Evolutionary conservation across 2,113 vertebrate genomes (phyloP).

Genomic region (Gulo gulo): DNA sequence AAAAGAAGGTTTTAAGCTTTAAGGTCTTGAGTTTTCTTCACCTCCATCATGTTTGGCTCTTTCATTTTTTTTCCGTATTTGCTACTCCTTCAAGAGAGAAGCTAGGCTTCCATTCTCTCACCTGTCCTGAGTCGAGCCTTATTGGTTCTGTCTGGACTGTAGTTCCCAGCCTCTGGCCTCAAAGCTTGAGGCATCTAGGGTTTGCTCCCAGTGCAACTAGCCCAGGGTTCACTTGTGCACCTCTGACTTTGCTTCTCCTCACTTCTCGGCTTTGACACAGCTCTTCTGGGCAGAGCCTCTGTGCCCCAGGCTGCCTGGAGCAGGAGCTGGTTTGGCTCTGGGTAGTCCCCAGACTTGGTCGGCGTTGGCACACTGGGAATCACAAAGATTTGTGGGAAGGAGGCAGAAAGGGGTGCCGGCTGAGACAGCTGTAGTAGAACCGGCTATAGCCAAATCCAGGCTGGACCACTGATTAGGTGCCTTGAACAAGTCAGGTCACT

Average conservation of each 20-base stretch:
- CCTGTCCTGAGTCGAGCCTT: not conserved
- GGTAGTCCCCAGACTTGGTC: not conserved
- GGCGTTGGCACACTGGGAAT: not conserved
- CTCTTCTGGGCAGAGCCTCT: not conserved
- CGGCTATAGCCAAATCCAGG: not conserved
- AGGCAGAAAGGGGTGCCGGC: not conserved
- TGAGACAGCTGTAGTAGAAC: fast-evolving
- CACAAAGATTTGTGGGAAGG: not conserved
- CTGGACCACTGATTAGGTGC: no score
- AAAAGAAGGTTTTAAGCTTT: not conserved
- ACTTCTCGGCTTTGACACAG: not conserved
- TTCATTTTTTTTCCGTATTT: not conserved
- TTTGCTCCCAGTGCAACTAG: not conserved
- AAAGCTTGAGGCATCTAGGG: not conserved
- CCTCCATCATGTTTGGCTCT: not conserved
- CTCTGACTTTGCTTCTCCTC: not conserved
- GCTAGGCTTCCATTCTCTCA: not conserved
- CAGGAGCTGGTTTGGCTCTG: not conserved
- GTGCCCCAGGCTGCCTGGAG: not conserved
- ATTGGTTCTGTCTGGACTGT: not conserved
- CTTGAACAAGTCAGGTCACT: not conserved
- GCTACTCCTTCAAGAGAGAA: not conserved
- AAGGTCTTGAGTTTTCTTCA: not conserved
- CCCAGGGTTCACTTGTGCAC: no score
- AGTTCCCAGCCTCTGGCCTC: not conserved